phyloP scores from a whole-genome alignment of 2,888 invertebrate species.

The Clanis bilineata region DNA sequence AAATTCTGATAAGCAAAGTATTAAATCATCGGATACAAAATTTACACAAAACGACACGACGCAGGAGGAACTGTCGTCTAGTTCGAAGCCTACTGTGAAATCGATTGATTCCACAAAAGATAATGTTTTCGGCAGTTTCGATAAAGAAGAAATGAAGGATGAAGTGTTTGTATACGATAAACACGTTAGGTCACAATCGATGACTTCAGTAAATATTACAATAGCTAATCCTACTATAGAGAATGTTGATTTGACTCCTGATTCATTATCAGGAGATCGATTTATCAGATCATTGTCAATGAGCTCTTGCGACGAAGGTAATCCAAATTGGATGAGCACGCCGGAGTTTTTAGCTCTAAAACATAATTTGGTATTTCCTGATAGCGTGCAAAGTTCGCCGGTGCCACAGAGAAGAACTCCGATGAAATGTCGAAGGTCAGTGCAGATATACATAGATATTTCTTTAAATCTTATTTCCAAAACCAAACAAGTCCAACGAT shows the following conservation, averaged over 20 bases:
- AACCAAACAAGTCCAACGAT: background rate
- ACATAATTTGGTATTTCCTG: slow-evolving; percentile 91
- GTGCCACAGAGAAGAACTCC: slow-evolving; percentile 85
- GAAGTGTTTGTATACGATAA: slow-evolving; percentile 67
- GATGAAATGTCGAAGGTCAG: slow-evolving; percentile 83
- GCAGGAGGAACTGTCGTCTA: slow-evolving; percentile 66
- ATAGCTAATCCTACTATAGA: slow-evolving; percentile 89
- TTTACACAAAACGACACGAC: slow-evolving; percentile 69
- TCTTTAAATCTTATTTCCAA: background rate
- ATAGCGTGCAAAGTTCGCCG: slow-evolving; percentile 90
- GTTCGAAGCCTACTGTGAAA: slow-evolving; percentile 68
- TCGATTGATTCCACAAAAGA: slow-evolving; percentile 67
- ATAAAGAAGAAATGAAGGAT: slow-evolving; percentile 67
- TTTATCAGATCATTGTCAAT: slow-evolving; percentile 84
- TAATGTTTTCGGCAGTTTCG: slow-evolving; percentile 58
- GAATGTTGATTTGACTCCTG: slow-evolving; percentile 86
- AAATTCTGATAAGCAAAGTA: slow-evolving; percentile 77
- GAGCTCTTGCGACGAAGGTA: slow-evolving; percentile 87
- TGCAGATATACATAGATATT: slow-evolving; percentile 16
- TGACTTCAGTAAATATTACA: slow-evolving; percentile 85
- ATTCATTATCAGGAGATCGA: slow-evolving; percentile 81
- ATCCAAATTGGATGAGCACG: slow-evolving; percentile 90
- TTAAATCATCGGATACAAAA: slow-evolving; percentile 69
- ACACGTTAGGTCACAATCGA: slow-evolving; percentile 80
- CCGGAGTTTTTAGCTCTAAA: slow-evolving; percentile 90